Percentiles rank a stretch among this genome's conserved stretches.
These are phyloP conservation scores for Conops quadrifasciatus DNA, from an alignment of 2,888 invertebrate species.

Conservation along the genomic window DNA sequence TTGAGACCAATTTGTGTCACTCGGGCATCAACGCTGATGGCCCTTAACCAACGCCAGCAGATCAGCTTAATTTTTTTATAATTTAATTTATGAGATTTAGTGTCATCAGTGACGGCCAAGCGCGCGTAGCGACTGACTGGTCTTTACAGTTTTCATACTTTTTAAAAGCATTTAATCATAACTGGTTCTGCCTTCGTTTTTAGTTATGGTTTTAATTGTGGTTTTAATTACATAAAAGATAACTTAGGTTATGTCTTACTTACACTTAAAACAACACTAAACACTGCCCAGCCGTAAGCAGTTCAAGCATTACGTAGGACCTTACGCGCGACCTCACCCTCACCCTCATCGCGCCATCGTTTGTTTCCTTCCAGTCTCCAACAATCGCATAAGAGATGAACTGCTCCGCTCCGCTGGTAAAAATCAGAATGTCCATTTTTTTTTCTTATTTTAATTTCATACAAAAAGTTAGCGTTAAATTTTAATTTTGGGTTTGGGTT, in stretches of 20 bases:
- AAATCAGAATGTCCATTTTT: slow-evolving; percentile 14
- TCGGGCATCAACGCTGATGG: no score
- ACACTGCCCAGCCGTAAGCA: slow-evolving; percentile 21
- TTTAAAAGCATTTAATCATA: slow-evolving; percentile 28
- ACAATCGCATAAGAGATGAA: slow-evolving; percentile 11
- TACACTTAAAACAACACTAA: slow-evolving; percentile 30
- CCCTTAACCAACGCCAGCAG: no score
- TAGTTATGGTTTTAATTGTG: slow-evolving; percentile 10
- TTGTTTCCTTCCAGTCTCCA: not conserved
- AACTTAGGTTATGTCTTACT: slow-evolving; percentile 25
- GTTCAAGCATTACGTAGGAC: not conserved
- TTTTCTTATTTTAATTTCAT: slow-evolving; percentile 25
- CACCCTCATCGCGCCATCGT: not conserved
- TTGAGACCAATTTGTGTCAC: no score
- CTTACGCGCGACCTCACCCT: no score
- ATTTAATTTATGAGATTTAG: not conserved
- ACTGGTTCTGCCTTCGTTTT: slow-evolving; percentile 4
- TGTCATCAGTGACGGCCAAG: not conserved
- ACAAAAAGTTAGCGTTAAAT: slow-evolving; percentile 31
- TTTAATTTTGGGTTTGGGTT: slow-evolving; percentile 1
- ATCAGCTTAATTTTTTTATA: not conserved
- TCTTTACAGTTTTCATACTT: slow-evolving; percentile 3
- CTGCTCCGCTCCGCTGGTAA: not conserved
- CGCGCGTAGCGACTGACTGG: not conserved
- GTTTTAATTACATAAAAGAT: slow-evolving; percentile 31